Evolutionary conservation across 2,113 vertebrate species (phyloP), one percentile per base, ranked within the genome.

Genomic region (Nymphicus hollandicus): DNA sequence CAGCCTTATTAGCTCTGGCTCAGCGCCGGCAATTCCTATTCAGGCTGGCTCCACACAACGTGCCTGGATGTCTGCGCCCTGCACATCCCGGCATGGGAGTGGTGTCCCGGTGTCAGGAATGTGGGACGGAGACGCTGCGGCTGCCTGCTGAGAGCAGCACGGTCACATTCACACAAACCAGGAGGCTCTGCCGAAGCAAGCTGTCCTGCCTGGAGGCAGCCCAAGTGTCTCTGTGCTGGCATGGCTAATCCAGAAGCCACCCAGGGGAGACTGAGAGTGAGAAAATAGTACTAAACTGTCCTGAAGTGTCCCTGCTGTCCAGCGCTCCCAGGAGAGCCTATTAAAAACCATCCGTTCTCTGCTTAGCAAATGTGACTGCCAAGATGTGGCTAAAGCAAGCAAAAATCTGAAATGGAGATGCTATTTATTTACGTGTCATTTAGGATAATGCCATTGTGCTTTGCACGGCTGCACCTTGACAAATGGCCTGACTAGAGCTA

Each of bases 1-100:
- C 95, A 95, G 91, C 91, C 86, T 91, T 90, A 82, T 95, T 94
- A 94, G 85, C 94, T 94, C 94, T 96, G 96, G 94, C 96, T 91
- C 49, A 1, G 63, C 4, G 74, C 95, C 79, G 4, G 52, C 79
- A 7, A 58, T 86, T 94, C 93, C 96, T 92, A 81, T 89, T 86
- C 86, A 44, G 55, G 69, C 96, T 81, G 91, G 88, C 91, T 94
- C 88, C 76, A 29, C 17, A 16, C 94, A 92, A 33, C 76, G 73
- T 94, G 94, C 94, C 86, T 94, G 95, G 88, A 53, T 93, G 94
- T 81, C 94, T 94, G 95, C 3, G 11, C 83, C 13, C 7, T 44
- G 92, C 94, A 84, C 80, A 92, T 93, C 95, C 89, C 94, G 24
- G 64, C 91, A 89, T 91, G 93, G 96, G 89, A 97, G 83, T 74